Evolutionary conservation across 2,888 invertebrate species (phyloP).

Genomic region (Drosophila algonquin): DNA sequence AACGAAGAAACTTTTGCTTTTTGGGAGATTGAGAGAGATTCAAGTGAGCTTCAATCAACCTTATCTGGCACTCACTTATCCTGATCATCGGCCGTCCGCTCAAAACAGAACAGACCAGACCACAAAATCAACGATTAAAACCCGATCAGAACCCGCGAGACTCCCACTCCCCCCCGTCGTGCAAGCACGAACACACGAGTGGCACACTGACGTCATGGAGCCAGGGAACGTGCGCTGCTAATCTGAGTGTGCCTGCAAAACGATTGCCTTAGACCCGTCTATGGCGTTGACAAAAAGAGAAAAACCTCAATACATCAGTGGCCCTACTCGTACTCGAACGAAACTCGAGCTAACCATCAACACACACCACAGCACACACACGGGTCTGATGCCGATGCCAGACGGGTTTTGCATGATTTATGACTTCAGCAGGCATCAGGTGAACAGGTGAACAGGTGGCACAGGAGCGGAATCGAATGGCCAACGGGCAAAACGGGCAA

Average conservation of each 20-base stretch:
- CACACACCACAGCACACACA: not conserved
- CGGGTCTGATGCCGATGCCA: not conserved
- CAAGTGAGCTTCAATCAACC: conserved; percentile 3
- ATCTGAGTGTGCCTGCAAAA: conserved; percentile 34
- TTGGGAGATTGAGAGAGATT: not conserved
- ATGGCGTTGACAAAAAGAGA: conserved; percentile 6
- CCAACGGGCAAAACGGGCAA: not conserved
- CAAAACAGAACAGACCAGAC: conserved; percentile 11
- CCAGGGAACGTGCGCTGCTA: conserved; percentile 44
- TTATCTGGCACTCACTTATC: conserved; percentile 18
- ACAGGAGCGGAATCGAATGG: conserved; percentile 27
- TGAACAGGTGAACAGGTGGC: not conserved
- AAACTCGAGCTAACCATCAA: not conserved
- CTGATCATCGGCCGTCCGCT: conserved; percentile 27
- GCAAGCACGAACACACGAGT: not conserved
- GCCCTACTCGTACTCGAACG: not conserved
- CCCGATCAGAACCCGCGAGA: conserved; percentile 22
- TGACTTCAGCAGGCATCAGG: conserved; percentile 14
- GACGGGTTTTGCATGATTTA: conserved; percentile 28
- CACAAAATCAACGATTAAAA: conserved; percentile 2
- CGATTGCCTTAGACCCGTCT: conserved; percentile 9
- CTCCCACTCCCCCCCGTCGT: not conserved
- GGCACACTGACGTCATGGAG: conserved; percentile 33
- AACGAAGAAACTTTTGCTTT: not conserved
- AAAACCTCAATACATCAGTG: conserved; percentile 31